Conservation (phyloP, 2,797 vertebrate genomes). For the Caiman crocodilus region DNA sequence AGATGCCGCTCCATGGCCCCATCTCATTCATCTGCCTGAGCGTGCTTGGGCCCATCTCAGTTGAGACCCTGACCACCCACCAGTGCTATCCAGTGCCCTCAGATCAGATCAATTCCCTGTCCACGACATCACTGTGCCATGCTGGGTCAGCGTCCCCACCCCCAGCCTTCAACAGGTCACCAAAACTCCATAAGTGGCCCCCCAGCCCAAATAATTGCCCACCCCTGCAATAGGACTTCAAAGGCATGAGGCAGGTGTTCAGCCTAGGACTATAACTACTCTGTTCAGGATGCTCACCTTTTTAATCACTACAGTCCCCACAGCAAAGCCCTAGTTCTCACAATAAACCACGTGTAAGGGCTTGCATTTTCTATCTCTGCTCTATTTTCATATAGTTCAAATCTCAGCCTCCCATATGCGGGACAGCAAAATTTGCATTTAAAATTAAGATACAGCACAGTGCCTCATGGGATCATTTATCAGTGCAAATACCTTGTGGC, state of each 20-base stretch:
- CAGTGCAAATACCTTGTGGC: background rate
- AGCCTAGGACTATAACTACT: background rate
- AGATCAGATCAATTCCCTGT: too few species aligned
- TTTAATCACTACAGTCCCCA: conserved; percentile 38
- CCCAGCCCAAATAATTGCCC: too few species aligned
- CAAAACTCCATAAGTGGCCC: too few species aligned
- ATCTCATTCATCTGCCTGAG: too few species aligned
- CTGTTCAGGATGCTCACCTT: background rate
- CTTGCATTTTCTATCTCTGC: background rate
- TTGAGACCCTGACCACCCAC: too few species aligned
- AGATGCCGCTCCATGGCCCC: too few species aligned
- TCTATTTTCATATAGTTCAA: background rate
- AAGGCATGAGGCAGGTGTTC: background rate
- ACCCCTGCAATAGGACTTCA: background rate
- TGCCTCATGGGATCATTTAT: background rate
- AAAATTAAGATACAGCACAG: background rate
- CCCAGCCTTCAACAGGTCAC: too few species aligned
- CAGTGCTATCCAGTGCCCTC: too few species aligned
- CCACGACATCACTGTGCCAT: too few species aligned
- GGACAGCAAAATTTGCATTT: background rate
- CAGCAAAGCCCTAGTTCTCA: conserved; percentile 8
- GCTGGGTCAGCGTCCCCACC: too few species aligned
- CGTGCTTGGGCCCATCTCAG: too few species aligned
- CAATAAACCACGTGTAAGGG: conserved; percentile 1
- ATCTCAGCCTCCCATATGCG: background rate